Conservation (phyloP, 2,113 vertebrate genomes). For the Pandion haliaetus region DNA sequence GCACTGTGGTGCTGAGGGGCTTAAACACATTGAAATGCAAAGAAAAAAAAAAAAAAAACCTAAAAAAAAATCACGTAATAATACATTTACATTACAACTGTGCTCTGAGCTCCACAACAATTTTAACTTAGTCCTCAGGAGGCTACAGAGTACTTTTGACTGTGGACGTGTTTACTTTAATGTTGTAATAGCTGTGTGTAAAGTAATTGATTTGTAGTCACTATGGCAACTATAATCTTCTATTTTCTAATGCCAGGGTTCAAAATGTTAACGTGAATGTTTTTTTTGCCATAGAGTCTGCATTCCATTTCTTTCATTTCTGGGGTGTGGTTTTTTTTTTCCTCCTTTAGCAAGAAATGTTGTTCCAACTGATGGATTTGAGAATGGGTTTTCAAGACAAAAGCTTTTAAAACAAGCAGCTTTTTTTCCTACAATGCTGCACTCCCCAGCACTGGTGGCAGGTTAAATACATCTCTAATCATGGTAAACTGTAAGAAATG, state of each 20-base stretch:
- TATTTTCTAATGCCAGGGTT: not conserved
- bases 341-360: not conserved
- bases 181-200: slow-evolving; percentile 6
- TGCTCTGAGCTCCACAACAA: not conserved
- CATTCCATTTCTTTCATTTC: not conserved
- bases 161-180: slow-evolving; percentile 1
- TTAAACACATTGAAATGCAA: not conserved
- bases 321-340: not conserved
- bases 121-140: not conserved
- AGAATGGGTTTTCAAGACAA: not conserved
- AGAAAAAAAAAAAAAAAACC: not conserved
- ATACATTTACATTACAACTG: not conserved
- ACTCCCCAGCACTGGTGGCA: not conserved
- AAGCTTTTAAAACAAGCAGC: not conserved
- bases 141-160: not conserved
- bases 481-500: not conserved
- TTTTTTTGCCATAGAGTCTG: not conserved
- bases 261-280: not conserved
- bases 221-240: not conserved
- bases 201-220: slow-evolving; percentile 7
- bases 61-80: not conserved
- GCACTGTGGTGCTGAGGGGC: not conserved
- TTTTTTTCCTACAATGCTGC: not conserved
- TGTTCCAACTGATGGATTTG: not conserved
- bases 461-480: not conserved